phyloP scores from a whole-genome alignment of 2,888 invertebrate species.

The Eugnorisma glareosa region DNA sequence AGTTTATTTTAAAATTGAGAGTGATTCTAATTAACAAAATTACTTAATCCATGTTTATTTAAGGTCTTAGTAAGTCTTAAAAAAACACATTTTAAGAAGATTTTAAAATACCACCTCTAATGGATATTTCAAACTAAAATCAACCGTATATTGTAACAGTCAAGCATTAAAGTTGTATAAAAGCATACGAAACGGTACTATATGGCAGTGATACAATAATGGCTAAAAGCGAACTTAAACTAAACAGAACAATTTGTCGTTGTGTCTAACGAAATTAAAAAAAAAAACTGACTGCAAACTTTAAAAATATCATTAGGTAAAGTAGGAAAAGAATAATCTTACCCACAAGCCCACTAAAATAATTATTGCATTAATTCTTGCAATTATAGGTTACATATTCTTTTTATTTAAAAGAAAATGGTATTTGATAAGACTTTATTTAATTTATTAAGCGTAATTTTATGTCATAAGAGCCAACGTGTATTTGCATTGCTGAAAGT shows the following conservation, averaged over 20 bases:
- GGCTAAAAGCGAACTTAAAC: conserved; percentile 70
- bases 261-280: conserved; percentile 53
- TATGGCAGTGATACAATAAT: conserved; percentile 72
- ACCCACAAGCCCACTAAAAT: background rate
- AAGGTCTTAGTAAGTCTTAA: conserved; percentile 45
- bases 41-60: background rate
- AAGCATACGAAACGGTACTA: conserved; percentile 62
- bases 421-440: background rate
- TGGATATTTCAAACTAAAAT: conserved; percentile 44
- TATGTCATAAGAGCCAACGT: conserved; percentile 2
- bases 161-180: conserved; percentile 60
- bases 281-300: background rate
- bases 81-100: conserved; percentile 10
- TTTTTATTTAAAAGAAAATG: background rate
- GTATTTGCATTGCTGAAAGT: conserved; percentile 10
- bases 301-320: background rate
- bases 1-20: conserved; percentile 5
- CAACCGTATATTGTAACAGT: conserved; percentile 57
- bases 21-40: background rate
- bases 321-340: background rate
- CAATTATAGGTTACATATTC: background rate
- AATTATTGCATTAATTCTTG: conserved; percentile 26
- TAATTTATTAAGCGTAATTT: conserved; percentile 13
- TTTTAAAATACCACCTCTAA: conserved; percentile 46
- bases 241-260: conserved; percentile 57